phyloP scores from a whole-genome alignment of 2,888 invertebrate genomes.

The Dicranocentrus wangi region DNA sequence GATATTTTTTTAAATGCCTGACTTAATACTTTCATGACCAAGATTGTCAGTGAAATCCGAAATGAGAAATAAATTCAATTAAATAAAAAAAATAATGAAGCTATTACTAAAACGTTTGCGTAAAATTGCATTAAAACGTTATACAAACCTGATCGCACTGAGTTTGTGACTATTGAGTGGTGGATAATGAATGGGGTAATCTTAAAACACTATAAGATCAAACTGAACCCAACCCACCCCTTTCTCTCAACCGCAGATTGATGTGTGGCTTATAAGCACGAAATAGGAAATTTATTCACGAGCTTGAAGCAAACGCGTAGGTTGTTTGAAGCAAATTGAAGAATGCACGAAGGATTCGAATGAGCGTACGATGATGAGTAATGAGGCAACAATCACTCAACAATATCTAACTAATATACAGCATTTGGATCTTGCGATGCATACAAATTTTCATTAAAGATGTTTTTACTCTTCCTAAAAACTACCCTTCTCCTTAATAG shows the following conservation, averaged over 20 bases:
- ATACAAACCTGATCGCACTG: constrained; percentile 18
- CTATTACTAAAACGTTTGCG: constrained; percentile 1
- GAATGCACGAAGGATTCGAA: constrained; percentile 17
- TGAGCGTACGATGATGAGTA: constrained; percentile 39
- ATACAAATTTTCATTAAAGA: constrained; percentile 43
- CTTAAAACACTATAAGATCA: constrained; percentile 22
- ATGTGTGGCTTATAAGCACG: no score
- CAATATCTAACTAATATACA: constrained; percentile 53
- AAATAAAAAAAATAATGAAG: constrained; percentile 6
- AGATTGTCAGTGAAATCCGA: no score
- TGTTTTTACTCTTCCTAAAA: constrained; percentile 27
- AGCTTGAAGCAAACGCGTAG: constrained; percentile 21
- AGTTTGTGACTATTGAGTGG: neutral
- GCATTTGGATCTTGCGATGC: constrained; percentile 46
- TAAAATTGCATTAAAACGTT: neutral
- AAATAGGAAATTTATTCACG: no score
- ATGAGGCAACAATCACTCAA: constrained; percentile 64
- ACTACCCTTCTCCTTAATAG: constrained; percentile 56
- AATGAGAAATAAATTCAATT: constrained; percentile 1
- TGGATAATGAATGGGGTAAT: constrained; percentile 29
- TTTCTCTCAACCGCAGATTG: constrained; percentile 14
- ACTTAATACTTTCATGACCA: no score
- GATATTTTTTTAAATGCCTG: no score
- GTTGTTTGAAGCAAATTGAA: constrained; percentile 33
- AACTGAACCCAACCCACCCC: constrained; percentile 25